These are phyloP conservation scores for Xyrauchen texanus DNA, from an alignment of 2,113 vertebrate genomes.

Conservation along the genomic window DNA sequence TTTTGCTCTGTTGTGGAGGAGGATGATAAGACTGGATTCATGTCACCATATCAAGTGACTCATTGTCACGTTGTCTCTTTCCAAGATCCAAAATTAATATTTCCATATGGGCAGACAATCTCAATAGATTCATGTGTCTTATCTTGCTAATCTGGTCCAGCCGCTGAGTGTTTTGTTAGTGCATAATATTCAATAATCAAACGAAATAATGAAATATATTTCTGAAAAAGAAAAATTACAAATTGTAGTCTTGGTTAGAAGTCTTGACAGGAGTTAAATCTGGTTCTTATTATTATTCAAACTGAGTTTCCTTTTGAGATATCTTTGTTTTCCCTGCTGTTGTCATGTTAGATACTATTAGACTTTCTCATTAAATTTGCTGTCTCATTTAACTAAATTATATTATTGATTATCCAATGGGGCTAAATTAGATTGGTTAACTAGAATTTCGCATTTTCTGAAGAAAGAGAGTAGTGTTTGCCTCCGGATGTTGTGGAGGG, in stretches of 20 bases:
- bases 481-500: too few relatives aligned
- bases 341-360: too few relatives aligned
- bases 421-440: background rate
- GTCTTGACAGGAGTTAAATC: too few relatives aligned
- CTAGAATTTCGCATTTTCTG: background rate
- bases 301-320: background rate
- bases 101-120: background rate
- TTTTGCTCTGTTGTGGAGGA: constrained; percentile 9
- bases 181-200: background rate
- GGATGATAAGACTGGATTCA: background rate
- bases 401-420: background rate
- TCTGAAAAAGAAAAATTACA: too few relatives aligned
- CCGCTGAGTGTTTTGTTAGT: background rate
- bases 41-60: background rate
- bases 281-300: background rate
- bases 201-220: too few relatives aligned
- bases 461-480: too few relatives aligned
- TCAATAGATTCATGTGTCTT: background rate
- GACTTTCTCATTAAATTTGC: background rate
- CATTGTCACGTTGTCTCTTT: background rate
- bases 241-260: too few relatives aligned
- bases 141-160: background rate
- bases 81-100: background rate
- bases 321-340: background rate
- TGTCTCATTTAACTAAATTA: background rate